These are phyloP conservation scores for Atta cephalotes DNA, from an alignment of 1,140 invertebrate species.

Conservation along the genomic window DNA sequence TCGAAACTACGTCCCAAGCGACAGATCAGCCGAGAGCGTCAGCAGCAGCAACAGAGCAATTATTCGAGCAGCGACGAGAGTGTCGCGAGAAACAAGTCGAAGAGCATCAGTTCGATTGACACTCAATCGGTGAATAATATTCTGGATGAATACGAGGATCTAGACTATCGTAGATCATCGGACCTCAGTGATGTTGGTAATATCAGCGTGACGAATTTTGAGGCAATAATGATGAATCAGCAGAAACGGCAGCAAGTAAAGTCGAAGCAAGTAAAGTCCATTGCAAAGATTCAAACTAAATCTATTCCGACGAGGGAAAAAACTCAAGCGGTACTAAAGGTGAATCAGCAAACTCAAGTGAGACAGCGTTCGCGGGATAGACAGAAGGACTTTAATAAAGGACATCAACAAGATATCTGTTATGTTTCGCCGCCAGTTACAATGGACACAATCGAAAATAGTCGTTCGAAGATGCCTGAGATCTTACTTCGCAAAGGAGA, in stretches of 20 bases:
- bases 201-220: conserved; percentile 76
- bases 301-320: conserved; percentile 59
- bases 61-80: conserved; percentile 80
- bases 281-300: conserved; percentile 56
- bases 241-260: conserved; percentile 68
- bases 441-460: conserved; percentile 36
- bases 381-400: conserved; percentile 64
- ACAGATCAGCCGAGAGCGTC: conserved; percentile 42
- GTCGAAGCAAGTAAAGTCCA: conserved; percentile 1
- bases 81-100: conserved; percentile 75
- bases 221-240: conserved; percentile 73
- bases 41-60: conserved; percentile 59
- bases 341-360: conserved; percentile 79
- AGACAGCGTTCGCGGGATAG: conserved; percentile 78
- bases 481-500: conserved; percentile 78
- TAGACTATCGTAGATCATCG: conserved; percentile 77
- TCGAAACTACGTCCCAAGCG: conserved; percentile 44
- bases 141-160: conserved; percentile 80
- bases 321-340: conserved; percentile 71
- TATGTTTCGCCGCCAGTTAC: neutral
- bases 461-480: conserved; percentile 63
- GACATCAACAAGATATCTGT: conserved; percentile 24
- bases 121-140: conserved; percentile 82
- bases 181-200: conserved; percentile 77
- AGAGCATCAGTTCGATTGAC: conserved; percentile 81